Evolutionary conservation across 2,113 vertebrate genomes (phyloP), one percentile per base, ranked within the genome.

Genomic region (Donacobius atricapilla): DNA sequence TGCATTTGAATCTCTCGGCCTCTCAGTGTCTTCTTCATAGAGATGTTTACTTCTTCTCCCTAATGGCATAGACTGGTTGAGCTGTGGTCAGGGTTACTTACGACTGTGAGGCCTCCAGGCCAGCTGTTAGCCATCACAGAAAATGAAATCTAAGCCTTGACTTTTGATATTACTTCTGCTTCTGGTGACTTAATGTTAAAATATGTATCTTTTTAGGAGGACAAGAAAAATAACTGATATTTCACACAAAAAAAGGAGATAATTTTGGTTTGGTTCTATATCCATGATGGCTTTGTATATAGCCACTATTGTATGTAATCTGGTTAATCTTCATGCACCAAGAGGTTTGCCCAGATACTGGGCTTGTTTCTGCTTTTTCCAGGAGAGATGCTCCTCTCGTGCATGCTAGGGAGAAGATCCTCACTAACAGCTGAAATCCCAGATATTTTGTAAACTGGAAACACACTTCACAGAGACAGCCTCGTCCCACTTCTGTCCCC

Each of bases 341-440:
- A 58, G 10, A 33, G 7, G 7, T 68, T 58, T 80, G 18, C 39
- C 57, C 9, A 16, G 15, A 47, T 79, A 45, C 10, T 22, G 19
- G 23, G 11, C 28, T 31, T 58, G 27, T 42, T 87, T 66, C 61
- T 57, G 31, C 73, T 57, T 42, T 68, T 83, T 44, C 35, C n/a
- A n/a, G n/a, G 40, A 65, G 21, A 57, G 11, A 18, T 13, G 8
- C 5, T 40, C 0, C 4, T 1, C 5, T 56, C 4, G 0, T 77
- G 27, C 33, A 48, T 56, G 9, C 45, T 30, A 25, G 15, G 45
- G 31, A 57, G 37, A 81, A 87, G 54, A 78, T 69, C 45, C 40
- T 61, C 61, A 16, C 27, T 13, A 35, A 23, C 13, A 10, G 28
- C 31, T 66, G 56, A 82, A 85, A 58, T 61, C 4, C 13, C 8